Percentiles rank a stretch among this genome's conserved stretches.
These are phyloP conservation scores for Apocrypta bakeri DNA, from an alignment of 1,140 invertebrate genomes.

Conservation along the genomic window DNA sequence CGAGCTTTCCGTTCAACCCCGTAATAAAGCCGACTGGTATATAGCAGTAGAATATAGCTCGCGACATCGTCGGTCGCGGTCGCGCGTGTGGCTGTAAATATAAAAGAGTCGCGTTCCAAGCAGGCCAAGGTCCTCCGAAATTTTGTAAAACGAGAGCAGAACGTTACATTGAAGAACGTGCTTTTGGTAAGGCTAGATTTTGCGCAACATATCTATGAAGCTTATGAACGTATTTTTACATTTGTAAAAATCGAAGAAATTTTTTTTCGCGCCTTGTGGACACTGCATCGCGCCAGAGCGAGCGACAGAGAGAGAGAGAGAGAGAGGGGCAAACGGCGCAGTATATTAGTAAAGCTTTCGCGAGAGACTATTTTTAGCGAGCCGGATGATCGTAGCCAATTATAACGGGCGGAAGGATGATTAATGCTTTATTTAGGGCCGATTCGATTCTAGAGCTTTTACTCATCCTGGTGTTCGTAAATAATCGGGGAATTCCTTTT, in stretches of 20 bases:
- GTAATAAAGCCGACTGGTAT: background rate
- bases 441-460: conserved; percentile 12
- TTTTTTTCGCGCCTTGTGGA: background rate
- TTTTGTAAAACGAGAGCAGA: conserved; percentile 45
- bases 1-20: conserved; percentile 8
- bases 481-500: background rate
- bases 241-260: background rate
- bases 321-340: background rate
- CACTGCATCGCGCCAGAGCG: too few relatives aligned
- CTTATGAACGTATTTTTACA: background rate
- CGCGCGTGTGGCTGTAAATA: conserved; percentile 36
- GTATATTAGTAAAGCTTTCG: background rate
- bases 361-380: conserved; percentile 25
- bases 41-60: conserved; percentile 15
- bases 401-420: conserved; percentile 40
- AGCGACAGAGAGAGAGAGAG: too few relatives aligned
- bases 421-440: conserved; percentile 42
- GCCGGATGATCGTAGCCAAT: conserved; percentile 23
- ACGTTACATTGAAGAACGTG: conserved; percentile 15
- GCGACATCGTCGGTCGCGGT: conserved; percentile 25
- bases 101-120: conserved; percentile 43
- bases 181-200: background rate
- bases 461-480: conserved; percentile 3
- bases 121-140: conserved; percentile 49
- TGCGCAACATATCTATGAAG: background rate